These are phyloP conservation scores for Yponomeuta plumbellus DNA, from an alignment of 2,888 invertebrate genomes.

Conservation along the genomic window DNA sequence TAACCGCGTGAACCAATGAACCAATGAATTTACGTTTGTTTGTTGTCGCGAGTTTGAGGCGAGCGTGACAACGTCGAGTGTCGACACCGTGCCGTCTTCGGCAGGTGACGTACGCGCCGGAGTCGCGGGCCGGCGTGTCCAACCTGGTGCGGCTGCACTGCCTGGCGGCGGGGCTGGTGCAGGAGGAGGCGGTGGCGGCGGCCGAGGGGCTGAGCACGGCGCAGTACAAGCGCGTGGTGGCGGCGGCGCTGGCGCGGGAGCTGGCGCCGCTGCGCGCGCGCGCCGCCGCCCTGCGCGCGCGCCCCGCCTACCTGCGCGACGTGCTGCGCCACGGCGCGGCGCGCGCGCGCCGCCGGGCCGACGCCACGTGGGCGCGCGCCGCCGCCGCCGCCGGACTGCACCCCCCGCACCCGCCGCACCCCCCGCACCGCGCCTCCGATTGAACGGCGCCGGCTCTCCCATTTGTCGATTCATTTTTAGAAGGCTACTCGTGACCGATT, in stretches of 20 bases:
- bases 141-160: constrained; percentile 93
- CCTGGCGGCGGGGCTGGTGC: constrained; percentile 79
- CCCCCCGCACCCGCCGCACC: constrained; percentile 37
- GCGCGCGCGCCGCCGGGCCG: constrained; percentile 79
- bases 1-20: neutral
- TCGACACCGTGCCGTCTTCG: too few relatives aligned
- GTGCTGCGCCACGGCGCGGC: constrained; percentile 79
- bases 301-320: constrained; percentile 78
- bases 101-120: constrained; percentile 87
- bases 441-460: too few relatives aligned
- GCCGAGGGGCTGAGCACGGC: constrained; percentile 82
- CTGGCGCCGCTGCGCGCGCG: constrained; percentile 37
- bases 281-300: constrained; percentile 58
- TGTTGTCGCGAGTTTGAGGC: too few relatives aligned
- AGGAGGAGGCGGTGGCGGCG: constrained; percentile 83
- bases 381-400: constrained; percentile 78
- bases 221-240: constrained; percentile 70
- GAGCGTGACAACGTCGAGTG: too few relatives aligned
- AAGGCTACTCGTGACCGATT: too few relatives aligned
- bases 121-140: constrained; percentile 88
- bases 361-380: constrained; percentile 79
- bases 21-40: too few relatives aligned
- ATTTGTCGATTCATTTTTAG: too few relatives aligned
- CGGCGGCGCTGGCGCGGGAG: constrained; percentile 33
- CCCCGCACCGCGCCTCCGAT: constrained; percentile 4